Conservation (phyloP, 2,888 invertebrate genomes). For the Chirona hameri region DNA sequence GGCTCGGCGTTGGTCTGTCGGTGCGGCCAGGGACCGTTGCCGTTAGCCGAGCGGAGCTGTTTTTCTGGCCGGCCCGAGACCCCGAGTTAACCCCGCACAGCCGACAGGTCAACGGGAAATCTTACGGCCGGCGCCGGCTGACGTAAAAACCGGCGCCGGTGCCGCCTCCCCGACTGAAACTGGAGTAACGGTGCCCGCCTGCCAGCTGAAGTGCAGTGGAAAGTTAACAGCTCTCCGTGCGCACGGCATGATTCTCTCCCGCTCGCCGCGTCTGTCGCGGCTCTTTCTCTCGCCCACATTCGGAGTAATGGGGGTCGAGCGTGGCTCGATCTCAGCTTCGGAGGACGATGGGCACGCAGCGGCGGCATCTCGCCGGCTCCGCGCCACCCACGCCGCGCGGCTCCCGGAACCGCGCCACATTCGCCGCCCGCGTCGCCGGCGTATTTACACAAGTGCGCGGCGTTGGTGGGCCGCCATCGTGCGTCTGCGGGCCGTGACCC, state of each 20-base stretch:
- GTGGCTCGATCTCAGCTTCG: not conserved
- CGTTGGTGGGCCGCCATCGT: constrained; percentile 4
- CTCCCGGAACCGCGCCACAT: constrained; percentile 4
- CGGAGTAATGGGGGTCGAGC: not conserved
- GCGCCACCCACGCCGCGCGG: not conserved
- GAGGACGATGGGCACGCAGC: not conserved
- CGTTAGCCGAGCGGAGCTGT: not conserved
- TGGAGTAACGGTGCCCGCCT: not conserved
- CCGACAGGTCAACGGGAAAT: not conserved
- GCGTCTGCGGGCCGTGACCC: not conserved
- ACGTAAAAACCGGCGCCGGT: not conserved
- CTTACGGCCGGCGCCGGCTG: not conserved
- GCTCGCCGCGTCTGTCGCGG: not conserved
- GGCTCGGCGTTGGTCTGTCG: no score
- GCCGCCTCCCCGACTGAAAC: not conserved
- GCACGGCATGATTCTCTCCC: not conserved
- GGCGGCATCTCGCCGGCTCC: not conserved
- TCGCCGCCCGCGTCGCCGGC: not conserved
- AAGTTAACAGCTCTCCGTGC: not conserved
- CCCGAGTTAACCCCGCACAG: not conserved
- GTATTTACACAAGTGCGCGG: not conserved
- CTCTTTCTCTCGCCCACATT: not conserved
- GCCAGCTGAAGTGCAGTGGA: not conserved
- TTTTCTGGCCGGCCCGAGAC: not conserved
- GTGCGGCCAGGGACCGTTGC: not conserved